A percentile compares a stretch with the other conserved stretches of the same genome.
phyloP scores from a whole-genome alignment of 2,113 vertebrate species.

The Urocitellus parryii region DNA sequence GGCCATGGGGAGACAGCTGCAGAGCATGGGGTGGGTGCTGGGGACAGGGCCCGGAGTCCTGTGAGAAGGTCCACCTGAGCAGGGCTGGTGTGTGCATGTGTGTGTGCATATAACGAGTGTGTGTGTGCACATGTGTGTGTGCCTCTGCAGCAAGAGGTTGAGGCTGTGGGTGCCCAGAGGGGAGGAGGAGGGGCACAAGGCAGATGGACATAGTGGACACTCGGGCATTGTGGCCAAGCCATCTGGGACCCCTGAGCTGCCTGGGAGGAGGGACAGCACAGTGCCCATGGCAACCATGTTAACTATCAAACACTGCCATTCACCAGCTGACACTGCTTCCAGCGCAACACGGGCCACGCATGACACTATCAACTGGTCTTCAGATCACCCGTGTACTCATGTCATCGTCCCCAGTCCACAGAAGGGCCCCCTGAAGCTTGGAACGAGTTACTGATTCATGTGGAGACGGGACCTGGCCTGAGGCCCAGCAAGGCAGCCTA shows the following conservation, averaged over 20 bases:
- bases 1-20: rapidly evolving
- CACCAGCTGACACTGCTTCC: rapidly evolving
- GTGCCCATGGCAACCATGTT: rapidly evolving
- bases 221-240: background rate
- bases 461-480: background rate
- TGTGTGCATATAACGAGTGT: no score
- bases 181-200: no score
- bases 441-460: background rate
- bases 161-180: no score
- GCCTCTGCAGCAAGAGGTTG: background rate
- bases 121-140: background rate
- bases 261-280: rapidly evolving
- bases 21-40: no score
- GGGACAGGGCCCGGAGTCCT: background rate
- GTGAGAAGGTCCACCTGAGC: background rate
- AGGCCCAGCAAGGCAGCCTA: rapidly evolving
- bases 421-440: background rate
- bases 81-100: background rate
- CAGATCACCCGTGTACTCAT: rapidly evolving
- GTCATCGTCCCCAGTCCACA: background rate
- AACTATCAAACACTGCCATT: rapidly evolving
- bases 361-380: rapidly evolving
- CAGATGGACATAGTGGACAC: background rate
- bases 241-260: background rate
- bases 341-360: rapidly evolving